phyloP scores from a whole-genome alignment of 2,888 invertebrate species.

The Luperina testacea region DNA sequence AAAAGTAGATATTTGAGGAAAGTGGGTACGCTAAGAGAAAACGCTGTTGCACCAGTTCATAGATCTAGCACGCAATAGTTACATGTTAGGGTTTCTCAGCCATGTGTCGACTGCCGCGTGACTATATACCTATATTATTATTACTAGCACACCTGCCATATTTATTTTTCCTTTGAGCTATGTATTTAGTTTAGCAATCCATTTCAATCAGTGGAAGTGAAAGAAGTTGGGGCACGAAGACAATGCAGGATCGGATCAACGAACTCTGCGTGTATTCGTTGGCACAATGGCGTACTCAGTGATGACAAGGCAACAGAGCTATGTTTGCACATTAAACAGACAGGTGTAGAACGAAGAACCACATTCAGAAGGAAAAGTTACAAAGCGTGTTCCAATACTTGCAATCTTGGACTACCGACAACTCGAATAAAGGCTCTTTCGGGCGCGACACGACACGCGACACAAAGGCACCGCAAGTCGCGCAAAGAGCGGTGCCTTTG shows the following conservation, averaged over 20 bases:
- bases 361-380: neutral
- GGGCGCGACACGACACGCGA: too few relatives aligned
- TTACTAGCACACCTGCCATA: slow-evolving; percentile 20
- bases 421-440: neutral
- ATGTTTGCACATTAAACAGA: slow-evolving; percentile 30
- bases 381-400: neutral
- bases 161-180: neutral
- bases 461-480: too few relatives aligned
- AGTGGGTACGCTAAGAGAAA: slow-evolving; percentile 32
- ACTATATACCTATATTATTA: slow-evolving; percentile 24
- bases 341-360: slow-evolving; percentile 14
- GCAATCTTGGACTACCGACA: neutral
- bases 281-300: slow-evolving; percentile 38
- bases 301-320: slow-evolving; percentile 54
- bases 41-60: slow-evolving; percentile 14
- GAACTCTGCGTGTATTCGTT: slow-evolving; percentile 51
- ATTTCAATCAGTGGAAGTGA: slow-evolving; percentile 46
- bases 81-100: slow-evolving; percentile 35
- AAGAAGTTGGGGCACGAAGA: slow-evolving; percentile 34
- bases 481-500: too few relatives aligned
- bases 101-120: slow-evolving; percentile 36
- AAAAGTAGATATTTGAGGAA: slow-evolving; percentile 7
- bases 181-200: slow-evolving; percentile 10
- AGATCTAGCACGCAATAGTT: slow-evolving; percentile 40
- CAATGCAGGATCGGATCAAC: slow-evolving; percentile 56